phyloP scores from a whole-genome alignment of 1,140 invertebrate species.

The Heterodera schachtii region DNA sequence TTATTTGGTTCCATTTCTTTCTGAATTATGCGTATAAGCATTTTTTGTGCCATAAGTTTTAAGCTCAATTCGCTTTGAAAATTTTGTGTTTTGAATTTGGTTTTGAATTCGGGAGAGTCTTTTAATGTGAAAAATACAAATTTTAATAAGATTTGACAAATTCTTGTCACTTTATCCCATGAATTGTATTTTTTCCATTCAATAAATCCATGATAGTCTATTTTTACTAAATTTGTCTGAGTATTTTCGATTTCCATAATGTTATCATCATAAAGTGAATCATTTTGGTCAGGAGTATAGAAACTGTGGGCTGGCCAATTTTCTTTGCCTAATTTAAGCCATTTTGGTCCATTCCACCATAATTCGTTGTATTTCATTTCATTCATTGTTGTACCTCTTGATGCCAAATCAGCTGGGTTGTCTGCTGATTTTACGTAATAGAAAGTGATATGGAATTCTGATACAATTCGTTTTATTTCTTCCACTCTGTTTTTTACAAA shows the following conservation, averaged over 20 bases:
- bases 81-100: neutral
- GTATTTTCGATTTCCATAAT: neutral
- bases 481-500: neutral
- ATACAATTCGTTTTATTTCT: neutral
- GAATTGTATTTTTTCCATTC: neutral
- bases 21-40: neutral
- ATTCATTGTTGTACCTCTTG: neutral
- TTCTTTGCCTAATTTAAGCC: neutral
- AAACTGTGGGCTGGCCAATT: neutral
- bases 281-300: neutral
- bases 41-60: neutral
- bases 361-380: neutral
- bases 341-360: neutral
- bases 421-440: neutral
- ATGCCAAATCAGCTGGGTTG: neutral
- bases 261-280: neutral
- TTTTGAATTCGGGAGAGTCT: neutral
- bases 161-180: neutral
- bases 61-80: neutral
- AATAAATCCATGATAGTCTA: neutral
- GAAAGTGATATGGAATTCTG: neutral
- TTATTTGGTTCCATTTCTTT: neutral
- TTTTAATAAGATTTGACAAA: neutral
- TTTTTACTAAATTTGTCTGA: neutral
- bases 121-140: neutral